Conservation (phyloP, 1,140 invertebrate genomes). For the Bombyx mori region ASM3026992v2 NC_085116.1:12620501-12621000, state of each 20-base stretch:
- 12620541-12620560: slow-evolving; percentile 37
- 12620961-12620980: slow-evolving; percentile 40
- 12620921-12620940: slow-evolving; percentile 20
- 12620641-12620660: slow-evolving; percentile 19
- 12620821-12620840: slow-evolving; percentile 15
- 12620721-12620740: slow-evolving; percentile 21
- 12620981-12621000: slow-evolving; percentile 77
- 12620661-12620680: slow-evolving; percentile 17
- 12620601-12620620: slow-evolving; percentile 61
- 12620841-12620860: slow-evolving; percentile 6
- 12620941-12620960: slow-evolving; percentile 19
- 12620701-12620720: slow-evolving; percentile 16
- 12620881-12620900: neutral
- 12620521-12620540: slow-evolving; percentile 57
- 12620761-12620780: slow-evolving; percentile 14
- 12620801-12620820: slow-evolving; percentile 12
- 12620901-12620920: slow-evolving; percentile 20
- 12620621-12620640: slow-evolving; percentile 15
- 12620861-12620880: no score
- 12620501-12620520: slow-evolving; percentile 27
- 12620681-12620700: slow-evolving; percentile 21
- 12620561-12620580: slow-evolving; percentile 22
- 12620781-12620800: slow-evolving; percentile 6
- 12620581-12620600: slow-evolving; percentile 25
- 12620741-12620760: slow-evolving; percentile 20